These are phyloP conservation scores for Peromyscus polionotus DNA, from an alignment of 2,113 vertebrate species.

Conservation along the genomic window DNA sequence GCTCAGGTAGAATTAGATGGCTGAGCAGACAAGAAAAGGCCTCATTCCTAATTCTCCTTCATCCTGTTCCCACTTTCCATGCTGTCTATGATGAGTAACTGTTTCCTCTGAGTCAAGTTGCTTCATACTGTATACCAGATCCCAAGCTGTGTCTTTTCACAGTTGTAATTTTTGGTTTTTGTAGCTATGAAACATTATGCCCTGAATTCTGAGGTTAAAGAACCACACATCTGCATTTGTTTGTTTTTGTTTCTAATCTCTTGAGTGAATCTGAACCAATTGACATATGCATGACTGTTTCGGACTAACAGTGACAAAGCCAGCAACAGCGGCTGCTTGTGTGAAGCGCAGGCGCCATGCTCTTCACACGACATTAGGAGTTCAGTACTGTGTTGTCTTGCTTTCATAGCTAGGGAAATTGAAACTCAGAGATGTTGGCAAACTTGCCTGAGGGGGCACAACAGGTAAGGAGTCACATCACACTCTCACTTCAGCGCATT, in stretches of 20 bases:
- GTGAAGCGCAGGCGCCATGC: neutral
- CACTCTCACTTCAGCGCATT: accelerated
- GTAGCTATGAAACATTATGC: neutral
- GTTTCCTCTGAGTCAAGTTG: neutral
- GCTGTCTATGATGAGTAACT: neutral
- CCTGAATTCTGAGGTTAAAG: neutral
- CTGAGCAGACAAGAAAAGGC: neutral
- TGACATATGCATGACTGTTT: neutral
- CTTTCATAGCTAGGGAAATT: slow-evolving; percentile 13
- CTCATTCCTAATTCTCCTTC: neutral
- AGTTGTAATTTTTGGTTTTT: neutral
- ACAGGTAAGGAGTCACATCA: neutral
- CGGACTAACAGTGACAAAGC: neutral
- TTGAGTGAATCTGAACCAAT: neutral
- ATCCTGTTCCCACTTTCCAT: neutral
- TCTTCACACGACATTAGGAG: neutral
- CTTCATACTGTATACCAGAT: neutral
- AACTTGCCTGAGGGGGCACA: neutral
- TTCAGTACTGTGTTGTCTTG: neutral
- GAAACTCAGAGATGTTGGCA: neutral
- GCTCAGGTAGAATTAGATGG: neutral
- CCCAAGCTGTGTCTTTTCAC: neutral
- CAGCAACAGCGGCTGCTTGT: neutral
- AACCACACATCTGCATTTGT: neutral
- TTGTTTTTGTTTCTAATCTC: neutral